phyloP scores from a whole-genome alignment of 2,797 vertebrate species.

The Atherinosoma microstoma region DNA sequence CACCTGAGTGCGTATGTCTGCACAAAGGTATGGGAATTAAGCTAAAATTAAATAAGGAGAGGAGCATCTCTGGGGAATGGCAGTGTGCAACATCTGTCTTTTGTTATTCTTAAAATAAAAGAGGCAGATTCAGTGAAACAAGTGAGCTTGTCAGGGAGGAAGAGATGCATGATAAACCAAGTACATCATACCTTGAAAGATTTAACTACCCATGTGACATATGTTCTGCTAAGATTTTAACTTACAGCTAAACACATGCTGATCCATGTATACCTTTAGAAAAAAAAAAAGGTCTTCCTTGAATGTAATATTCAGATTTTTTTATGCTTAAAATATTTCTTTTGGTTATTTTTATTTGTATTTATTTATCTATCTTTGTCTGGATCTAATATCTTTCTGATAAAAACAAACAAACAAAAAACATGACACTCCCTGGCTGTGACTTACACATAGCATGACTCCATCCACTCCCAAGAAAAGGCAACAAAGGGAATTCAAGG shows the following conservation, averaged over 20 bases:
- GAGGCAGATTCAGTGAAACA: conserved; percentile 59
- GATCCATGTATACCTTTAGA: conserved; percentile 11
- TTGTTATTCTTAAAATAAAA: conserved; percentile 64
- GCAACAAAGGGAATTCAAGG: neutral
- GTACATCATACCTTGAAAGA: conserved; percentile 72
- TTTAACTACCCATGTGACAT: conserved; percentile 69
- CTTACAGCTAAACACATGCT: conserved; percentile 36
- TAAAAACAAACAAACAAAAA: too few relatives aligned
- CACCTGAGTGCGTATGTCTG: conserved; percentile 21
- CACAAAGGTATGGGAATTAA: conserved; percentile 37
- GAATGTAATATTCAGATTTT: neutral
- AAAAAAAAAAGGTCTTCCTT: neutral
- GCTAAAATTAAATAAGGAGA: conserved; percentile 53
- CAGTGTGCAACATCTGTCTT: conserved; percentile 62
- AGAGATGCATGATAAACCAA: conserved; percentile 67
- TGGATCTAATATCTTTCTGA: too few relatives aligned
- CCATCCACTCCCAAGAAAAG: neutral
- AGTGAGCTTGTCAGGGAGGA: conserved; percentile 62
- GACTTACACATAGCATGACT: too few relatives aligned
- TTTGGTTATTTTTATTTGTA: neutral
- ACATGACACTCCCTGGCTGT: too few relatives aligned
- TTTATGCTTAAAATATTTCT: neutral
- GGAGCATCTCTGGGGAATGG: conserved; percentile 59
- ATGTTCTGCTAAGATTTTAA: conserved; percentile 53
- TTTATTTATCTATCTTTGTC: too few relatives aligned